Evolutionary conservation across 2,113 vertebrate genomes (phyloP), one percentile per base, ranked within the genome.

Genomic region (Oncorhynchus gorbuscha): DNA sequence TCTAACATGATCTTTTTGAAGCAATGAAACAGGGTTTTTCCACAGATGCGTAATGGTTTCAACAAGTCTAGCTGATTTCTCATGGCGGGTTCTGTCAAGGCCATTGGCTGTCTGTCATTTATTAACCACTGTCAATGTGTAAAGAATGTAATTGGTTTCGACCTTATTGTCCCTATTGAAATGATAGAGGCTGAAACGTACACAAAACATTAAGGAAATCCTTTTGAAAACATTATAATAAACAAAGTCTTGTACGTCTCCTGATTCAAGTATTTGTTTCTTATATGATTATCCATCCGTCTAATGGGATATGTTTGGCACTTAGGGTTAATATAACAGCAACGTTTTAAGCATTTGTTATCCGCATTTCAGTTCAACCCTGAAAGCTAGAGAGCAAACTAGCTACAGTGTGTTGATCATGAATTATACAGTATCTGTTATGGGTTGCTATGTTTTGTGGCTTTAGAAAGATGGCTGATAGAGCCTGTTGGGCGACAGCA

Each of bases 101-200:
- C 73, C 68, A 24, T 61, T 76, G 32, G 28, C 74, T 70, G n/a
- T 7, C 48, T 20, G 82, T 88, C 73, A 90, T 89, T 91, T 30
- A 91, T 91, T 91, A 88, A 89, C 87, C 39, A 26, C 18, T 77
- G 76, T 88, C 78, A 88, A 81, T 83, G 81, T 83, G 85, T 74
- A 76, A 22, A 81, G n/a, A 76, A 71, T 80, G 30, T 51, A 72
- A 85, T 18, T 1, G 67, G 71, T 66, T 76, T 28, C 72, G 4
- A 55, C 24, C 24, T 71, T 12, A 26, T 28, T 16, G 58, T 59
- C 18, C 32, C 28, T 39, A 69, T 65, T 71, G 12, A 66, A 7
- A 28, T 72, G 58, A 77, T 74, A 71, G 64, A 55, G 76, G 45
- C 74, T 71, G 62, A 1, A 69, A n/a, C 14, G 32, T 55, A 55